Conservation (phyloP, 2,797 vertebrate species). For the Brotula barbata region DNA sequence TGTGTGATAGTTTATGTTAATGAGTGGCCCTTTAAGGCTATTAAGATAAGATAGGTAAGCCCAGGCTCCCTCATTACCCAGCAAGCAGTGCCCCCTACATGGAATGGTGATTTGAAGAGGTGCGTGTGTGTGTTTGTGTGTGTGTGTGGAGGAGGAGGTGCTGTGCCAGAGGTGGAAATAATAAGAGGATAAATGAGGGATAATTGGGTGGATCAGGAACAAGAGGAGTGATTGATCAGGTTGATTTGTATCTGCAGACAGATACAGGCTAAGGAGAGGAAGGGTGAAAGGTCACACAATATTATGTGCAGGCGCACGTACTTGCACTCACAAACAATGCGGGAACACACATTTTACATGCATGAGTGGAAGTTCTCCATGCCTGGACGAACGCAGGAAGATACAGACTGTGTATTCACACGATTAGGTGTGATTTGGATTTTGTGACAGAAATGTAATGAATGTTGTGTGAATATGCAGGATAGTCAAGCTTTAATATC, state of each 20-base stretch:
- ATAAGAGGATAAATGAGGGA: slow-evolving; percentile 77
- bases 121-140: too few species aligned
- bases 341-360: slow-evolving; percentile 35
- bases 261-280: slow-evolving; percentile 44
- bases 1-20: slow-evolving; percentile 69
- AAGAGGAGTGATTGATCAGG: slow-evolving; percentile 72
- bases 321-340: slow-evolving; percentile 18
- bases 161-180: slow-evolving; percentile 66
- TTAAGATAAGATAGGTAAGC: slow-evolving; percentile 83
- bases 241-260: slow-evolving; percentile 60
- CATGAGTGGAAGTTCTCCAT: slow-evolving; percentile 6
- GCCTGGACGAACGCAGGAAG: not conserved
- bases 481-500: slow-evolving; percentile 20
- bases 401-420: not conserved
- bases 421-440: not conserved
- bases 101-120: slow-evolving; percentile 74
- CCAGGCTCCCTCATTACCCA: slow-evolving; percentile 88
- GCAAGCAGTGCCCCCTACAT: slow-evolving; percentile 71
- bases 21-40: slow-evolving; percentile 82
- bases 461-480: not conserved
- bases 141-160: slow-evolving; percentile 27
- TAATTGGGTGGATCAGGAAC: slow-evolving; percentile 84
- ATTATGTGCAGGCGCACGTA: slow-evolving; percentile 42
- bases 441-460: slow-evolving; percentile 1
- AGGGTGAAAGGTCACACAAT: slow-evolving; percentile 66